A percentile compares a stretch with the other conserved stretches of the same genome.
phyloP scores from a whole-genome alignment of 1,140 invertebrate genomes.

The Drosophila serrata region DNA sequence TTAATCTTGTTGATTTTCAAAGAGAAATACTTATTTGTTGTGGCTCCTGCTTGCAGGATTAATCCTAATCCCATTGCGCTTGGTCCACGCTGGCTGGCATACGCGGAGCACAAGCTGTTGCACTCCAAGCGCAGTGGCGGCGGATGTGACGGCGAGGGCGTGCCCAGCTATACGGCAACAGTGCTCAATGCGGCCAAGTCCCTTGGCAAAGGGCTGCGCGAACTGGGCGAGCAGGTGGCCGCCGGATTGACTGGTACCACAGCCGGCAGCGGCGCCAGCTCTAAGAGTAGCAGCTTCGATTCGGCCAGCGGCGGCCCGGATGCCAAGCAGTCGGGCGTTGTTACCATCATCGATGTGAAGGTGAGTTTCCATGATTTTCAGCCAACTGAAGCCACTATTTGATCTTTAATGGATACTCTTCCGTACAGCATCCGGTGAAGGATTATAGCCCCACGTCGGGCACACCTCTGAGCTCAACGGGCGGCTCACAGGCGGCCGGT shows the following conservation, averaged over 20 bases:
- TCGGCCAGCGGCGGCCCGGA: constrained; percentile 85
- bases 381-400: not conserved
- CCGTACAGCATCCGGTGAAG: constrained; percentile 73
- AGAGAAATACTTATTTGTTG: not conserved
- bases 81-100: constrained; percentile 92
- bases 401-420: not conserved
- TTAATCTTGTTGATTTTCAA: too few species aligned
- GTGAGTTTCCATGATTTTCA: constrained; percentile 79
- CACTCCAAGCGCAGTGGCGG: constrained; percentile 94
- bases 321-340: constrained; percentile 92
- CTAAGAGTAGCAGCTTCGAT: constrained; percentile 84
- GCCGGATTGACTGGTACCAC: constrained; percentile 91
- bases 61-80: constrained; percentile 96
- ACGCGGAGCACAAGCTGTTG: constrained; percentile 94
- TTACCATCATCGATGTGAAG: constrained; percentile 95
- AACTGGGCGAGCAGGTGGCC: constrained; percentile 97
- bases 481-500: constrained; percentile 83
- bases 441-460: constrained; percentile 82
- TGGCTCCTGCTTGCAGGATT: constrained; percentile 86
- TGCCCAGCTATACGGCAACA: constrained; percentile 97
- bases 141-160: constrained; percentile 91
- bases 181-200: constrained; percentile 98
- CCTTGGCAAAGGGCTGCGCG: constrained; percentile 92
- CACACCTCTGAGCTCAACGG: constrained; percentile 53
- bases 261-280: constrained; percentile 79